Evolutionary conservation across 2,797 vertebrate genomes (phyloP), one percentile per base, ranked within the genome.

Genomic region (Sebastes paucispinis): DNA sequence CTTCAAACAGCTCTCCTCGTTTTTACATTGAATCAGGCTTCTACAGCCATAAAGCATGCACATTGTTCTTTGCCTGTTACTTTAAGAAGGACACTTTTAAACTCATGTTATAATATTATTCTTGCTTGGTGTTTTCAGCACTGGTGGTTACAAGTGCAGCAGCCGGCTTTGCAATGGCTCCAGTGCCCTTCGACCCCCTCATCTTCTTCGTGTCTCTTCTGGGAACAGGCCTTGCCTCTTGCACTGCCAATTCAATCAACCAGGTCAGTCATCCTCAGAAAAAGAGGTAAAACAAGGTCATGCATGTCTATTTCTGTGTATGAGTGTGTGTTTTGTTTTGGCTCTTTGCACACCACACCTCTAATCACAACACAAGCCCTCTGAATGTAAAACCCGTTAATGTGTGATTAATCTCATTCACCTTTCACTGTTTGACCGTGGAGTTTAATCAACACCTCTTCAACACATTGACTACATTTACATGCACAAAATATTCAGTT

Each of bases 241-340:
- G 97, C 70, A 91, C 97, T 59, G 98, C 98, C 92, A 99, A 99
- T 85, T 96, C 97, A 81, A 97, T 99, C 91, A 99, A 99, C 88
- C 98, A 99, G 98, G 98, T 99, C 71, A 94, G 97, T 96, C 67
- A 25, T 20, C 32, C 31, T 71, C 50, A 18, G 2, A 25, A 34
- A 25, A 34, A 24, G 8, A 29, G 32, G 27, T 8, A 25, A 57
- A 58, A 73, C 64, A 11, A 32, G 16, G 20, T 14, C 18, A 4
- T 2, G 16, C 29, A 9, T 65, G 29, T 22, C 20, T 32, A 1
- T 70, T 14, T 29, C 18, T 8, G 5, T 29, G 20, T 55, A 9
- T 24, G 5, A 8, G 14, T 24, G 3, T 52, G 31, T 73, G 27
- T 39, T 29, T 47, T 36, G 7, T 47, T 47, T 70, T 50, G 24